phyloP scores from a whole-genome alignment of 2,888 invertebrate genomes.

The Spodoptera littoralis region DNA sequence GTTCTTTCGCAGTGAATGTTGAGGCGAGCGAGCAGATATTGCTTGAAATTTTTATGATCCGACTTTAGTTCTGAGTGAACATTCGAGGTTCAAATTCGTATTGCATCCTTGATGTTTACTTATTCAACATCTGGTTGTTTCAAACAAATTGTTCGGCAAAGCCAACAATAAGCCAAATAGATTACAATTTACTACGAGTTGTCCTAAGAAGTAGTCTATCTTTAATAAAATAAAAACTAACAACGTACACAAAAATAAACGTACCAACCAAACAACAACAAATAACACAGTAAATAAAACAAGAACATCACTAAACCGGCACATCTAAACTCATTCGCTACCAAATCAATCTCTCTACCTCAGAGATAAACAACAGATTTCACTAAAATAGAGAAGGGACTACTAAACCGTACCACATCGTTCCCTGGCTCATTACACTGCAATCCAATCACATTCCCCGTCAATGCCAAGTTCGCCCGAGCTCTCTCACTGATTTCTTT shows the following conservation, averaged over 20 bases:
- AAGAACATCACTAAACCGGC: constrained; percentile 3
- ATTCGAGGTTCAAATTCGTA: too few relatives aligned
- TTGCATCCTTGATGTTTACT: too few relatives aligned
- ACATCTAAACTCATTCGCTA: constrained; percentile 6
- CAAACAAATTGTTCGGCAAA: too few relatives aligned
- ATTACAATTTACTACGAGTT: too few relatives aligned
- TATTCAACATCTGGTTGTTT: too few relatives aligned
- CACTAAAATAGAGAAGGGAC: constrained; percentile 23
- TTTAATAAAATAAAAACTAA: background rate
- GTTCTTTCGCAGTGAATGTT: background rate
- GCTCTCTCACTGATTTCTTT: constrained; percentile 82
- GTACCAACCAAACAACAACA: background rate
- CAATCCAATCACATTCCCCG: constrained; percentile 76
- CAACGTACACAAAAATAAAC: background rate
- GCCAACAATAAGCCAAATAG: too few relatives aligned
- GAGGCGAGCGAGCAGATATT: too few relatives aligned
- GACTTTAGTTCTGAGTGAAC: background rate
- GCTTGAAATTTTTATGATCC: background rate
- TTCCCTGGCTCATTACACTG: constrained; percentile 70
- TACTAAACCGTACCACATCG: constrained; percentile 57
- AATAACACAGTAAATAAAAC: background rate
- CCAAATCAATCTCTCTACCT: constrained; percentile 38
- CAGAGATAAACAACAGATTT: constrained; percentile 42
- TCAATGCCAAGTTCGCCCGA: constrained; percentile 82
- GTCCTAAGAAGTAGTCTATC: background rate